Evolutionary conservation across 2,113 vertebrate species (phyloP), one percentile per base, ranked within the genome.

Genomic region (Actinemys pallida): DNA sequence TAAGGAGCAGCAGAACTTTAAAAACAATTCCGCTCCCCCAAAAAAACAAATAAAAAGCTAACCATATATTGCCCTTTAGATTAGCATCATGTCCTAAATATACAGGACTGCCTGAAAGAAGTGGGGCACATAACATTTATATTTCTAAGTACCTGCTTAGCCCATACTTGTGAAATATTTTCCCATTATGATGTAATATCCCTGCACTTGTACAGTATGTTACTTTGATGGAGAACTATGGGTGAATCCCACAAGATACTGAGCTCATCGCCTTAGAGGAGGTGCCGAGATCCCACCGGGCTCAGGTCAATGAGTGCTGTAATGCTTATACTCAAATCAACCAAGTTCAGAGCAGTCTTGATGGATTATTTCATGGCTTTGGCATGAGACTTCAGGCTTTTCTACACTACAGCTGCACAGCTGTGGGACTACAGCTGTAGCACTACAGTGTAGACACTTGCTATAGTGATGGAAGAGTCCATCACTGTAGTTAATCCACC

Each of bases 291-390:
- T 91, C 42, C 35, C 10, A 25, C 12, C 13, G 16, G 0, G 57
- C 87, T 91, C 69, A 84, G 39, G 75, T 95, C 90, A 95, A 94
- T 95, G 83, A 84, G 50, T 87, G 81, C 87, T 96, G 24, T 72
- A 93, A 94, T 93, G 54, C 93, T 96, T 95, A 96, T 50, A 59
- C 83, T 95, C 81, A 83, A 91, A 90, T 83, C 81, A 93, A 95
- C 85, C 65, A 95, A 69, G 39, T 92, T 93, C 92, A 92, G 53
- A 57, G 24, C 53, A 54, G n/a, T 94, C 92, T 92, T 88, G 82
- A 95, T 88, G 88, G 81, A 91, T 93, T 87, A 83, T 95, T 83
- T 93, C 3, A 3, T 88, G 88, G 89, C 50, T 92, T 47, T 91
- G 6, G 87, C 65, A 59, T 85, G 84, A 90, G 84, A 82, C 59